Conservation (phyloP, 2,113 vertebrate species). For the Microcebus jonahi region DNA sequence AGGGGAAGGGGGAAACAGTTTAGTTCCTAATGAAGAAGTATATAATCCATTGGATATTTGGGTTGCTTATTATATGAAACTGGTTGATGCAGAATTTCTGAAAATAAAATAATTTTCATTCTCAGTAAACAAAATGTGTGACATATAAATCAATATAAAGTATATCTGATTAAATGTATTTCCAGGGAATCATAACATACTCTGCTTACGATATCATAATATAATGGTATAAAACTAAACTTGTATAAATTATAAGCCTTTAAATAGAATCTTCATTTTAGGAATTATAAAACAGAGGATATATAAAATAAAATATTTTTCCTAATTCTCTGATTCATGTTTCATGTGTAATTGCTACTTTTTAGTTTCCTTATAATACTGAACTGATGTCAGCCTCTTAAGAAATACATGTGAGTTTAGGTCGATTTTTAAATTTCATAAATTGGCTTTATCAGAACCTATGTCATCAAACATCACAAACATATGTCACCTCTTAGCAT, state of each 20-base stretch:
- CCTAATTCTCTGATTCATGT: background rate
- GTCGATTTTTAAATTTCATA: background rate
- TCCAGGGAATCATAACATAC: background rate
- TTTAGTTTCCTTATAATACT: background rate
- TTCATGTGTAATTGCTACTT: background rate
- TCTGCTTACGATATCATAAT: background rate
- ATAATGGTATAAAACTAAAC: background rate
- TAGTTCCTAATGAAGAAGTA: background rate
- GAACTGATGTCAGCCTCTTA: background rate
- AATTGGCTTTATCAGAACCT: background rate
- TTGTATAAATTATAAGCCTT: background rate
- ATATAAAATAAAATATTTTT: background rate
- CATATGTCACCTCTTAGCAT: background rate
- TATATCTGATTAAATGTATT: background rate
- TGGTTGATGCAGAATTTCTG: background rate
- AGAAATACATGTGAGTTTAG: background rate
- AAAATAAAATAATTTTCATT: constrained; percentile 41
- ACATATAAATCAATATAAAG: background rate
- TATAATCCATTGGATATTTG: background rate
- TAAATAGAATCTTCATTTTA: constrained; percentile 8
- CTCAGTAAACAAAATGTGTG: background rate
- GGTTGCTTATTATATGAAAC: background rate
- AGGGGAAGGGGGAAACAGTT: background rate
- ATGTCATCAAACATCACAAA: background rate
- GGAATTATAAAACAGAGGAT: background rate